Conservation (phyloP, 2,113 vertebrate genomes). For the Anthoscopus minutus region DNA sequence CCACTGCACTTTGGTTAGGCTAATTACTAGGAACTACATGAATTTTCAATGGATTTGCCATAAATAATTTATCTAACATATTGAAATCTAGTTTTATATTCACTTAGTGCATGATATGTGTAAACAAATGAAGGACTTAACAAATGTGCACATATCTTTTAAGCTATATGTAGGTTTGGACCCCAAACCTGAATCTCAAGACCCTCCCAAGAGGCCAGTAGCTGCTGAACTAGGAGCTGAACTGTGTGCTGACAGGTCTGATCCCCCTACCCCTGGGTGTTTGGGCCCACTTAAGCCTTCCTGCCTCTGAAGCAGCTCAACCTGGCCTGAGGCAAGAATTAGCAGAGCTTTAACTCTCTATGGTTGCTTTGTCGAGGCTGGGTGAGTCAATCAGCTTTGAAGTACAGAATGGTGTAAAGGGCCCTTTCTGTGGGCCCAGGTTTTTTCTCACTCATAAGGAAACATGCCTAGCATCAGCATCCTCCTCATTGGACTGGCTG, state of each 20-base stretch:
- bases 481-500: background rate
- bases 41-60: background rate
- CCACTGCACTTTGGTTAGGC: background rate
- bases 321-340: background rate
- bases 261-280: background rate
- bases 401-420: background rate
- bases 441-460: background rate
- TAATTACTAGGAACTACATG: slow-evolving; percentile 1
- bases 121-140: background rate
- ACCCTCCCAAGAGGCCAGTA: background rate
- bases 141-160: background rate
- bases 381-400: background rate
- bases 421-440: background rate
- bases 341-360: background rate
- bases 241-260: background rate
- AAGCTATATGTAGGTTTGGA: background rate
- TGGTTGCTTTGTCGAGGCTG: background rate
- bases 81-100: background rate
- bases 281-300: background rate
- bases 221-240: background rate
- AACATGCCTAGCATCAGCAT: background rate
- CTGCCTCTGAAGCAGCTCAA: background rate
- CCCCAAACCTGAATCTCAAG: background rate
- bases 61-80: slow-evolving; percentile 8
- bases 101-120: background rate